Evolutionary conservation across 2,797 vertebrate genomes (phyloP).

Genomic region (Gymnothorax javanicus): DNA sequence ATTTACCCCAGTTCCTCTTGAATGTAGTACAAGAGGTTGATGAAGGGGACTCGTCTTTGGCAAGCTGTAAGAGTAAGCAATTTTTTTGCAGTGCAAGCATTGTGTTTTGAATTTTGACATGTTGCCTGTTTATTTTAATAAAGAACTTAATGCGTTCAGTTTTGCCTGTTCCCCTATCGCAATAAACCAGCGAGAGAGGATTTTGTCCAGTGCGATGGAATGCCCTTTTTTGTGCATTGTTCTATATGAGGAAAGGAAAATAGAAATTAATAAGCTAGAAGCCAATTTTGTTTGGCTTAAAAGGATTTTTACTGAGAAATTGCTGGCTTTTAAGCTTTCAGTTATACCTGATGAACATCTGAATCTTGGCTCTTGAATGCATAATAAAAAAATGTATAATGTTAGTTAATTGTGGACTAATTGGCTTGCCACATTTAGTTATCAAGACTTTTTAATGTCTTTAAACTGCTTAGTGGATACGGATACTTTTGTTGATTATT

Average conservation of each 20-base stretch:
- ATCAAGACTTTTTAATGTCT: background rate
- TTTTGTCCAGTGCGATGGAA: background rate
- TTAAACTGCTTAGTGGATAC: background rate
- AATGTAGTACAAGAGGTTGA: background rate
- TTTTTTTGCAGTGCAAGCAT: background rate
- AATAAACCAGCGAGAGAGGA: background rate
- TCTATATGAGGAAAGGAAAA: background rate
- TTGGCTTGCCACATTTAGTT: background rate
- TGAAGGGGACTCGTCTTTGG: background rate
- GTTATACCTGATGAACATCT: background rate
- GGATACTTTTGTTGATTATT: background rate
- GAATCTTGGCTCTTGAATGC: background rate
- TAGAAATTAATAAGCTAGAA: background rate
- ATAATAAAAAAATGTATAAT: background rate
- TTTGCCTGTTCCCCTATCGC: background rate
- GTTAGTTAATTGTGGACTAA: background rate
- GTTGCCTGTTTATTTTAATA: constrained; percentile 1
- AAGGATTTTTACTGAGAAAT: background rate
- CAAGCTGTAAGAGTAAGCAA: background rate
- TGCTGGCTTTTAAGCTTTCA: background rate
- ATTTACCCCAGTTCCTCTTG: background rate
- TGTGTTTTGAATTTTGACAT: background rate
- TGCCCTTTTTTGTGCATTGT: background rate
- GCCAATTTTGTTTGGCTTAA: constrained; percentile 7
- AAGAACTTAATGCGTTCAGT: background rate